Evolutionary conservation across 2,888 invertebrate species (phyloP).

Genomic region (Acronicta leporina): DNA sequence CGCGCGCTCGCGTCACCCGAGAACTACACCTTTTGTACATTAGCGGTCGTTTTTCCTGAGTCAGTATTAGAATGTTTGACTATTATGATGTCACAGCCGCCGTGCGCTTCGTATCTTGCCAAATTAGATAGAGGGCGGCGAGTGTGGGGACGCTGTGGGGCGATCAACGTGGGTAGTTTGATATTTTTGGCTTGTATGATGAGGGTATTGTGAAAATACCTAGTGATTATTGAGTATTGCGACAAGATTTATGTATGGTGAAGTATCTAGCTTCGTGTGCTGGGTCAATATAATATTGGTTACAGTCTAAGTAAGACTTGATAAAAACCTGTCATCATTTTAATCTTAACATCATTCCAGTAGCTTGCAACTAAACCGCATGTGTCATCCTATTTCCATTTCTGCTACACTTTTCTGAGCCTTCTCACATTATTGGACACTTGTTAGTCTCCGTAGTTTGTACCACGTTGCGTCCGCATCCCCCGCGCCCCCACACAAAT

Average conservation of each 20-base stretch:
- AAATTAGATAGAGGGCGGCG: conserved; percentile 68
- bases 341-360: conserved; percentile 28
- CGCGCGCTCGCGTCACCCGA: conserved; percentile 63
- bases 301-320: background rate
- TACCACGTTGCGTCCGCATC: conserved; percentile 33
- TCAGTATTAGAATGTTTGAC: conserved; percentile 86
- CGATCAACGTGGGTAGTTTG: conserved; percentile 26
- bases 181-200: background rate
- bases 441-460: conserved; percentile 24
- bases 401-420: conserved; percentile 30
- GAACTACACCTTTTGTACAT: conserved; percentile 84
- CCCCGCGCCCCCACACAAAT: conserved; percentile 48
- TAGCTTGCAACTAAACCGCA: conserved; percentile 46
- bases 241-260: conserved; percentile 1
- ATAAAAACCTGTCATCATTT: conserved; percentile 12
- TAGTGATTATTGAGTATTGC: background rate
- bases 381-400: conserved; percentile 37
- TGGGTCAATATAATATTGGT: background rate
- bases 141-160: conserved; percentile 50
- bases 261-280: background rate
- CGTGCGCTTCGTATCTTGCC: conserved; percentile 78
- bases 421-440: conserved; percentile 18
- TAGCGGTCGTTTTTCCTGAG: conserved; percentile 78
- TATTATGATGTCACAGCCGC: conserved; percentile 78
- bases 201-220: conserved; percentile 6